phyloP scores from a whole-genome alignment of 2,797 vertebrate genomes.

The Oceanodroma leucorhoa region DNA sequence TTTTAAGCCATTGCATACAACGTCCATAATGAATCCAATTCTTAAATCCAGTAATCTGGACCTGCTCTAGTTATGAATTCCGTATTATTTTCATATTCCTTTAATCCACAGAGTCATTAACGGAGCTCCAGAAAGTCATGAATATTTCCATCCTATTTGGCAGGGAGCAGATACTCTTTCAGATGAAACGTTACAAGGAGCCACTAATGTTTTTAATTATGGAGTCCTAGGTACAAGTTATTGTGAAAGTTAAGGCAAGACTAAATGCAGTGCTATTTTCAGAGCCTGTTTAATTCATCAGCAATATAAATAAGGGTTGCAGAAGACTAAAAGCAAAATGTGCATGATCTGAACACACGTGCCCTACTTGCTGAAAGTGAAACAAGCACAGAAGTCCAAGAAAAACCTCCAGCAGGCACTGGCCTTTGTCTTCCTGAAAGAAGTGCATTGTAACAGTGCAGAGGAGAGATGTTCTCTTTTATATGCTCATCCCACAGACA shows the following conservation, averaged over 20 bases:
- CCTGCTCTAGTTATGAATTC: neutral
- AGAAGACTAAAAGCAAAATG: neutral
- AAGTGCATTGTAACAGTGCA: neutral
- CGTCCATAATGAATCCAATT: fast-evolving
- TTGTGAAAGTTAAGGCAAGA: neutral
- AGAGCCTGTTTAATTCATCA: neutral
- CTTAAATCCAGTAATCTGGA: neutral
- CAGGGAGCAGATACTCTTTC: constrained; percentile 2
- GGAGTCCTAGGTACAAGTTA: neutral
- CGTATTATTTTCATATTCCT: neutral
- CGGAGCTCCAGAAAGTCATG: neutral
- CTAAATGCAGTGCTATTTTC: neutral
- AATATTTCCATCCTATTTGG: neutral
- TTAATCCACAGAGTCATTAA: constrained; percentile 14
- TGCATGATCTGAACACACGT: neutral
- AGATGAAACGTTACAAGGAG: neutral
- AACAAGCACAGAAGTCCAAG: neutral
- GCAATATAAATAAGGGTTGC: neutral
- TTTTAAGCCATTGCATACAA: neutral
- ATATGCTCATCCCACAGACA: fast-evolving
- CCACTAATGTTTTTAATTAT: constrained; percentile 67
- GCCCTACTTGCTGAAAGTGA: neutral
- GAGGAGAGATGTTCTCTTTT: neutral
- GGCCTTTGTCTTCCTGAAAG: neutral
- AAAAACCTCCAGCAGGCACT: neutral